These are phyloP conservation scores for Periphyllus acericola DNA, from an alignment of 2,888 invertebrate species.

Conservation along the genomic window DNA sequence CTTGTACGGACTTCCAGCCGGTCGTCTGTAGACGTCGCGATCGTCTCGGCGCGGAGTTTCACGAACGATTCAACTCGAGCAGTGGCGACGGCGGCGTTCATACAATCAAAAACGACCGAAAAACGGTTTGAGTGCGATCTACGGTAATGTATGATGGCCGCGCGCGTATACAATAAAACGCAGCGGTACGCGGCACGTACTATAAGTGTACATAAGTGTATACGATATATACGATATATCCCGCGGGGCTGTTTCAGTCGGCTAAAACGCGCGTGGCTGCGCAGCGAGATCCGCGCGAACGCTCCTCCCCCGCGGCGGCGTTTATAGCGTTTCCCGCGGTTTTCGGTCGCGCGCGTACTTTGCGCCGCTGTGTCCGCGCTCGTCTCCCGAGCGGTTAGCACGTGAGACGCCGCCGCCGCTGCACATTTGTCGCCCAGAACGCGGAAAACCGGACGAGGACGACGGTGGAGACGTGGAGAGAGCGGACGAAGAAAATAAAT, in stretches of 20 bases:
- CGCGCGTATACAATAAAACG: neutral
- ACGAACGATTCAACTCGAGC: neutral
- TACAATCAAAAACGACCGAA: neutral
- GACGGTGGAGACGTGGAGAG: neutral
- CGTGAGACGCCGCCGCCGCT: no score
- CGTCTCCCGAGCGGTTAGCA: neutral
- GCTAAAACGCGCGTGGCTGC: neutral
- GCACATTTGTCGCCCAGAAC: no score
- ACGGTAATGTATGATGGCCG: no score
- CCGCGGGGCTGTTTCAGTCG: conserved; percentile 3
- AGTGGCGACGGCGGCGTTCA: neutral
- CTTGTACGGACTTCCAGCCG: no score
- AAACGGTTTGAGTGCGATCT: conserved; percentile 13
- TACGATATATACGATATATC: neutral
- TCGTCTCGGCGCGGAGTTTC: no score
- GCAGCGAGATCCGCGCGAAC: neutral
- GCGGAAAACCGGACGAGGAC: no score
- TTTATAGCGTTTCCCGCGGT: conserved; percentile 29
- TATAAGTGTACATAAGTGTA: neutral
- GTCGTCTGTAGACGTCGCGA: no score
- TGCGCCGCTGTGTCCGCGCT: neutral
- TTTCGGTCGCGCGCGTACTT: neutral
- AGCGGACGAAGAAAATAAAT: neutral
- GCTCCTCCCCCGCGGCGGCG: conserved; percentile 17
- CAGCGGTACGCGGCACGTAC: neutral